Evolutionary conservation across 64 coral and sea anemone genomes (phyloP).

Genomic region (Trachythela sp.): DNA sequence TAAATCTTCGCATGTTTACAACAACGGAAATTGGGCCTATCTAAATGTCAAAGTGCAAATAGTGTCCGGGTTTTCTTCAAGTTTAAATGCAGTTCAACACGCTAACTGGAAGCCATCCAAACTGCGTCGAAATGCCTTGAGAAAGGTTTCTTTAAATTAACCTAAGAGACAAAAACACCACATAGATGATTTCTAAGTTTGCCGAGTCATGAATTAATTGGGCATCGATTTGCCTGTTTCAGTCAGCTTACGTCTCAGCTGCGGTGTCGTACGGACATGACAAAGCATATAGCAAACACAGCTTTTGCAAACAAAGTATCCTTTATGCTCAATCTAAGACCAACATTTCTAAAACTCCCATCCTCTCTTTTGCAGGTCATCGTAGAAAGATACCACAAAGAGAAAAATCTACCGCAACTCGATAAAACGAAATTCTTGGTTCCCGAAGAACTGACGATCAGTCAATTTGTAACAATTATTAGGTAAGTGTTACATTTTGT

Average conservation of each 20-base stretch:
- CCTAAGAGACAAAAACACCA: background rate
- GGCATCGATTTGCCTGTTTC: background rate
- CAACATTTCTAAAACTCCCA: no score
- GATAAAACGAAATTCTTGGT: slow-evolving; percentile 99
- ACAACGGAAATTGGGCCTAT: background rate
- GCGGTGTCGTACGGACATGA: background rate
- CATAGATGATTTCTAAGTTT: background rate
- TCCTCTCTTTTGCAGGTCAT: slow-evolving; percentile 63
- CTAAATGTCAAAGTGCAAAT: background rate
- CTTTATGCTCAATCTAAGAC: background rate
- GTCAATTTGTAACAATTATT: slow-evolving; percentile 97
- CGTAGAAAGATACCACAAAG: slow-evolving; percentile 98
- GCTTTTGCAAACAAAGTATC: background rate
- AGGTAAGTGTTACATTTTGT: slow-evolving; percentile 41
- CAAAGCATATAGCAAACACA: no score
- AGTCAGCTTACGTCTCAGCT: background rate
- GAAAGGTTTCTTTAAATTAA: background rate
- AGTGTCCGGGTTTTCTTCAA: background rate
- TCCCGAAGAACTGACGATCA: slow-evolving; percentile 93
- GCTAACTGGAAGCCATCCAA: background rate
- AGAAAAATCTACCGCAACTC: slow-evolving; percentile 81
- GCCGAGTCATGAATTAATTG: background rate
- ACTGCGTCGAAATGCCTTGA: background rate
- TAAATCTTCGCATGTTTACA: background rate
- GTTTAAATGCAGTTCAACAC: background rate